Evolutionary conservation across 2,888 invertebrate species (phyloP).

Genomic region (Callosobruchus maculatus): DNA sequence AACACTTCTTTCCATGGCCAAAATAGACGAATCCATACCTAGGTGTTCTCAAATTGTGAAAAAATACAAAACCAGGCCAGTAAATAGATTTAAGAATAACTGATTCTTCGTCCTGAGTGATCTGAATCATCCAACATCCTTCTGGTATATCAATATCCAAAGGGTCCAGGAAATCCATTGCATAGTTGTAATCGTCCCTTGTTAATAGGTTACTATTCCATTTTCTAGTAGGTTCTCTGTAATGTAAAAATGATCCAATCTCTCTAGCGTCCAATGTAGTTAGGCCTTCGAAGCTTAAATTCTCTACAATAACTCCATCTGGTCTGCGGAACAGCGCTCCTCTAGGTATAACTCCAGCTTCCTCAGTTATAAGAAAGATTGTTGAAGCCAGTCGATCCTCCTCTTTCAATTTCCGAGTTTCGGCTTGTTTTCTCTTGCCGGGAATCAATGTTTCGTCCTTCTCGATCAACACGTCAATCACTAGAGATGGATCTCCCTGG

Average conservation of each 20-base stretch:
- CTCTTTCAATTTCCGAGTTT: conserved; percentile 62
- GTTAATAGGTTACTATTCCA: conserved; percentile 73
- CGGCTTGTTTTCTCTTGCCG: conserved; percentile 51
- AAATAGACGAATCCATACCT: conserved; percentile 77
- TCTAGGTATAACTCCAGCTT: conserved; percentile 74
- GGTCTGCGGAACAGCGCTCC: conserved; percentile 73
- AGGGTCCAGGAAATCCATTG: conserved; percentile 82
- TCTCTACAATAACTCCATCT: conserved; percentile 68
- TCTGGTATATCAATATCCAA: conserved; percentile 75
- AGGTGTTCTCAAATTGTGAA: conserved; percentile 67
- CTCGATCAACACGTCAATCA: conserved; percentile 50
- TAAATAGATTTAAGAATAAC: conserved; percentile 68
- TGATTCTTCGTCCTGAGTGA: conserved; percentile 63
- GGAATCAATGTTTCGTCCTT: conserved; percentile 56
- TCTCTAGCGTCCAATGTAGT: conserved; percentile 62
- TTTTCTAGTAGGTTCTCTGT: conserved; percentile 58
- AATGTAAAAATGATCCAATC: conserved; percentile 71
- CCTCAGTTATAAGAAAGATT: conserved; percentile 67
- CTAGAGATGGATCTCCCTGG: conserved; percentile 34
- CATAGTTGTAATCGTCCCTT: conserved; percentile 79
- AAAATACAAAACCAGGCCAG: conserved; percentile 84
- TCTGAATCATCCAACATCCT: conserved; percentile 72
- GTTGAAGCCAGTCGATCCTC: conserved; percentile 74
- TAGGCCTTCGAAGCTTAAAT: conserved; percentile 68
- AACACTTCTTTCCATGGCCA: conserved; percentile 78